Base-by-base conservation (phyloP, 2,113 vertebrate species). In the Oplegnathus fasciatus region DNA sequence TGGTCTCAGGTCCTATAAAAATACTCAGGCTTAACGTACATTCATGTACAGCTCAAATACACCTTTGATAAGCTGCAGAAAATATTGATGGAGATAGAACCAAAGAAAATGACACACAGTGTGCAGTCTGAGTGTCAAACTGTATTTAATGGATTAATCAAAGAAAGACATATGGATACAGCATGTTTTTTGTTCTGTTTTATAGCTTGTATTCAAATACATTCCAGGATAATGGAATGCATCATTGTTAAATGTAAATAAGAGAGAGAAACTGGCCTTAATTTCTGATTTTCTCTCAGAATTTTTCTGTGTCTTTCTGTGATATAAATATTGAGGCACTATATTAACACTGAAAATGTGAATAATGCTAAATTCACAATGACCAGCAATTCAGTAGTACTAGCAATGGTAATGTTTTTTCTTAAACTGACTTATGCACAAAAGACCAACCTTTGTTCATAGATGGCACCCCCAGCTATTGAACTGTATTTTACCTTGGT, bases 51-150 rank as follows among this genome's bases (percentile, higher is more conserved):
- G n/a, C n/a, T n/a, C n/a, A n/a, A n/a, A n/a, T n/a, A n/a, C n/a
- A n/a, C n/a, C n/a, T n/a, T n/a, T 37, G 34, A 37, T 37, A 37
- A 37, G 34, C 57, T 81, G 46, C 78, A 72, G 32, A 80, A 72
- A 54, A 28, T 80, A 62, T 80, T 80, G 6, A 80, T 80, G 68
- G 46, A 52, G 78, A 72, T 80, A 9, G 78, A 72, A 55, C 24
- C 55, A 40, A 80, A 71, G 44, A 72, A 52, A n/a, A 80, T 72
- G 44, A 61, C 42, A 70, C 40, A 10, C 54, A 66, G 55, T 55
- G n/a, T 44, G 18, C 62, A 77, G 62, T 28, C 48, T 77, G 32
- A 50, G 48, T 40, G 46, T 55, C 15, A 68, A 68, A 13, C 50
- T 54, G 11, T 57, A 40, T 54, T n/a, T 64, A 15, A 8, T 17